phyloP scores from a whole-genome alignment of 53 echinoderm and acorn worm genomes.

The Luidia sarsii region DNA sequence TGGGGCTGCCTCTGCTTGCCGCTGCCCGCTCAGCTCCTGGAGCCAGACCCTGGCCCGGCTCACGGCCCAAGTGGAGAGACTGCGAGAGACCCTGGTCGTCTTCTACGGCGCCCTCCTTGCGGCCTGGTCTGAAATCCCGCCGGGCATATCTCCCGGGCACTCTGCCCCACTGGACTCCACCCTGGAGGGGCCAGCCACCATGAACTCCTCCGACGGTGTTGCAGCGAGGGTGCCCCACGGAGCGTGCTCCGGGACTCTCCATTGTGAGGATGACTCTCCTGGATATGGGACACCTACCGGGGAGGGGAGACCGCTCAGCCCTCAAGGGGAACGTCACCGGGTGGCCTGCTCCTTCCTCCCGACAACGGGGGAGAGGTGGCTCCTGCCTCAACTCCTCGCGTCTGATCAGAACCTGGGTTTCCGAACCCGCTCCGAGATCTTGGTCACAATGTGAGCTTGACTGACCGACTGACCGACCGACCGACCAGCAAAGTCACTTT shows the following conservation, averaged over 20 bases:
- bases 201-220: slow-evolving; percentile 22
- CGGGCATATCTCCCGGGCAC: too few relatives aligned
- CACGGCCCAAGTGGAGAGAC: not conserved
- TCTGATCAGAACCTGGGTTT: slow-evolving; percentile 15
- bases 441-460: slow-evolving; percentile 21
- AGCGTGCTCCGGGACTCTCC: too few relatives aligned
- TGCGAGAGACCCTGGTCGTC: slow-evolving; percentile 58
- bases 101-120: slow-evolving; percentile 80
- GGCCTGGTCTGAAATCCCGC: slow-evolving; percentile 55
- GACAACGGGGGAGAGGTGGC: not conserved
- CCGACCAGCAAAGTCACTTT: not conserved
- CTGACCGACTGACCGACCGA: too few relatives aligned
- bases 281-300: too few relatives aligned
- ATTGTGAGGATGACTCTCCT: too few relatives aligned
- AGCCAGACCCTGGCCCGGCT: not conserved
- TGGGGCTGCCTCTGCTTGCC: not conserved
- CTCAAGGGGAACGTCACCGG: too few relatives aligned
- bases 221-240: too few relatives aligned
- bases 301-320: too few relatives aligned
- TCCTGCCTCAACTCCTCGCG: not conserved
- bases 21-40: slow-evolving; percentile 16
- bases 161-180: too few relatives aligned
- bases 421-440: slow-evolving; percentile 42
- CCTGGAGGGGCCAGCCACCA: too few relatives aligned
- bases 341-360: not conserved